Base-by-base conservation (phyloP, 1,140 invertebrate genomes). In the Megalopta genalis region DNA sequence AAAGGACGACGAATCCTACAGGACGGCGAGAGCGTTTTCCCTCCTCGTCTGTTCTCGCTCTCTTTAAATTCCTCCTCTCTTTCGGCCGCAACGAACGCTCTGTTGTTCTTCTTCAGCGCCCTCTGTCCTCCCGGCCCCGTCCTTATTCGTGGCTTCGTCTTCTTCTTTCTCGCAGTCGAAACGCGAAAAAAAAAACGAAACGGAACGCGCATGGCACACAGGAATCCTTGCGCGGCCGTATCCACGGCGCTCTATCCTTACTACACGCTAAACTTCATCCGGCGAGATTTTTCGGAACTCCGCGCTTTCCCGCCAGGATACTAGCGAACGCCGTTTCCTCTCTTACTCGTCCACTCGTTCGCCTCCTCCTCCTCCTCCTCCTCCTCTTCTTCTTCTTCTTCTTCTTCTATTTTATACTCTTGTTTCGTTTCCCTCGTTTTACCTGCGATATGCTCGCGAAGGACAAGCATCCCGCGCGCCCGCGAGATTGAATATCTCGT, bases 161-260 rank as follows among this genome's bases (percentile, higher is more conserved):
- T 65, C 76, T 14, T 73, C 49, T 42, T 73, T 60, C 69, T 68
- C 27, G 46, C 2, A 57, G 54, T 23, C 5, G 16, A 46, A 57
- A 59, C 66, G 14, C n/a, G 37, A 70, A 66, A 82, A 65, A 32
- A 84, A 49, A 70, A 8, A 80, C 27, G 37, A n/a, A 54, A 23
- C 42, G 66, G 77, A n/a, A 57, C 76, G 86, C 79, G 84, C 81
- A 87, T 80, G 85, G 65, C 77, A 86, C 66, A 75, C 66, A 75
- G 73, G 80, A 86, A 86, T 87, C 86, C 80, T 87, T 71, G 82
- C 66, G 78, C 72, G 70, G 69, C 59, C 69, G 71, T 73, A 73
- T 59, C 77, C 62, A 62, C 68, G 39, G 60, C 73, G 54, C 67
- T n/a, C n/a, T 64, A 65, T 81, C 62, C 54, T 72, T 80, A 77